Evolutionary conservation across 2,797 vertebrate species (phyloP).

Genomic region (Argyrosomus regius): DNA sequence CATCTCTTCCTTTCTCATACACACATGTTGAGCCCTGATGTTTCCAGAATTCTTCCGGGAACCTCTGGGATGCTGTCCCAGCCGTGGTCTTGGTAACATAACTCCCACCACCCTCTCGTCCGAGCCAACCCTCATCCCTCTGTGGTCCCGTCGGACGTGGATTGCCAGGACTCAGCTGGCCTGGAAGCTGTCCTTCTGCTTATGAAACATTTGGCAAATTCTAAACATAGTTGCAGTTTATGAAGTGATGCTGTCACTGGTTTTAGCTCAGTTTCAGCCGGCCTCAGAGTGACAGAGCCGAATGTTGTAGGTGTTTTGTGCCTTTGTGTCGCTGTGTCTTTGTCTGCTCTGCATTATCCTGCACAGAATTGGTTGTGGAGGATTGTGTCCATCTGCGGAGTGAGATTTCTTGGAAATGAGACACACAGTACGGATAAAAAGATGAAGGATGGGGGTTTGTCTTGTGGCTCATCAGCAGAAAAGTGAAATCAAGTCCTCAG

Average conservation of each 20-base stretch:
- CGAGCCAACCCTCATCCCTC: slow-evolving; percentile 49
- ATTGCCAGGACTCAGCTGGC: slow-evolving; percentile 52
- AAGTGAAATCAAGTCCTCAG: slow-evolving; percentile 68
- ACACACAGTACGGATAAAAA: slow-evolving; percentile 52
- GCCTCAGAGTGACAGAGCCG: slow-evolving; percentile 40
- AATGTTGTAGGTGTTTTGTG: slow-evolving; percentile 56
- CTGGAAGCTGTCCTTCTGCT: slow-evolving; percentile 47
- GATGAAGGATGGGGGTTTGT: slow-evolving; percentile 54
- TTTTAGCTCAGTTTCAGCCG: slow-evolving; percentile 34
- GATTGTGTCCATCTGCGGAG: slow-evolving; percentile 76
- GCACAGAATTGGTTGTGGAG: slow-evolving; percentile 74
- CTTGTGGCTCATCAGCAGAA: slow-evolving; percentile 66
- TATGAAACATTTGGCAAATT: slow-evolving; percentile 63
- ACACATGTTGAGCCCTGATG: slow-evolving; percentile 51
- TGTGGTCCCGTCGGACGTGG: slow-evolving; percentile 31
- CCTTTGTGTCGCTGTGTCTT: slow-evolving; percentile 59
- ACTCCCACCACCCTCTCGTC: slow-evolving; percentile 62
- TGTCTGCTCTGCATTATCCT: slow-evolving; percentile 69
- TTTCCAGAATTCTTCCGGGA: slow-evolving; percentile 72
- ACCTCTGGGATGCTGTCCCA: slow-evolving; percentile 76
- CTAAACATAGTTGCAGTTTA: slow-evolving; percentile 44
- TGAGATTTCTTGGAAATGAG: slow-evolving; percentile 70
- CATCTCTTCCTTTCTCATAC: slow-evolving; percentile 38
- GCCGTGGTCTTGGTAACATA: slow-evolving; percentile 61
- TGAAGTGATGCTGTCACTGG: slow-evolving; percentile 46